A percentile compares a stretch with the other conserved stretches of the same genome.
Evolutionary conservation across 2,797 vertebrate species (phyloP).

Genomic region (Pseudochirops cupreus): DNA sequence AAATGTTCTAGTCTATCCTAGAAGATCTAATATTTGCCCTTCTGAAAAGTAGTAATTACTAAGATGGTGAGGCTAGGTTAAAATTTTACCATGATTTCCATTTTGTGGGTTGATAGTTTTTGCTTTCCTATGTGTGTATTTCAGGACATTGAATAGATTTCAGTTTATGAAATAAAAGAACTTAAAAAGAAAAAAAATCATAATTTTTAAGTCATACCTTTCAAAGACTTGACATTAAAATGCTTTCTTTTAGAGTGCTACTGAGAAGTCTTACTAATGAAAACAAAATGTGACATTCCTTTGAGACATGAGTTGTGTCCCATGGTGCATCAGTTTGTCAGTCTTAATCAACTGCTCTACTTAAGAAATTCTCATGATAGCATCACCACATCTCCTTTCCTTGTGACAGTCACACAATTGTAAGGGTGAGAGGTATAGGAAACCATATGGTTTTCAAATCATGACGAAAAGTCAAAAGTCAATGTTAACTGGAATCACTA

Average conservation of each 20-base stretch:
- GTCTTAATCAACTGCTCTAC: background rate
- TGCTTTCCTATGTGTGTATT: background rate
- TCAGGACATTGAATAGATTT: background rate
- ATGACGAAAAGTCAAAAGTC: background rate
- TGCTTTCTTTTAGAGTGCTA: background rate
- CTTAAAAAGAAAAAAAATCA: background rate
- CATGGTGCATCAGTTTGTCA: background rate
- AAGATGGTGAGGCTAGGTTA: background rate
- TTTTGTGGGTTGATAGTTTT: background rate
- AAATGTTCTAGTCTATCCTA: background rate
- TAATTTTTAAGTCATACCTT: background rate
- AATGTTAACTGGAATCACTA: constrained; percentile 18
- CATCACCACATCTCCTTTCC: background rate
- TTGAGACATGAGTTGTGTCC: constrained; percentile 8
- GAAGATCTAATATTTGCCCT: background rate
- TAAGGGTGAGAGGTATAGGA: background rate
- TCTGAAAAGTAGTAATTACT: background rate
- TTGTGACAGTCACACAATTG: background rate
- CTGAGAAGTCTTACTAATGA: background rate
- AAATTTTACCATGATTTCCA: background rate
- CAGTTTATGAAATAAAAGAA: background rate
- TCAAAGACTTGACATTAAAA: background rate
- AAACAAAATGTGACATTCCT: constrained; percentile 1
- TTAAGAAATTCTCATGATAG: background rate
- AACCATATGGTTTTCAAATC: background rate